A percentile compares a stretch with the other conserved stretches of the same genome.
phyloP scores from a whole-genome alignment of 2,113 vertebrate species.

The Apeltes quadracus region DNA sequence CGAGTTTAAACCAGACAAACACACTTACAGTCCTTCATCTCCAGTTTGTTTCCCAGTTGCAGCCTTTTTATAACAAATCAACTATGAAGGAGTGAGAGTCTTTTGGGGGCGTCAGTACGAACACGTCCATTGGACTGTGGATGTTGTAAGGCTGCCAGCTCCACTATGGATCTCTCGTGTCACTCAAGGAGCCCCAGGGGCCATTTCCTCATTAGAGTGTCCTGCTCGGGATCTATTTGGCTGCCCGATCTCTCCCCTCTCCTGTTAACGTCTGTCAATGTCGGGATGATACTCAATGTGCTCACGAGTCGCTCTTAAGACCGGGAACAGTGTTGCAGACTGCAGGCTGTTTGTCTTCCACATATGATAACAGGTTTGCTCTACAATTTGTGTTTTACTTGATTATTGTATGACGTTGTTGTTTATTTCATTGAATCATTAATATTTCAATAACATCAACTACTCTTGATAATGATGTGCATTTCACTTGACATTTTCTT shows the following conservation, averaged over 20 bases:
- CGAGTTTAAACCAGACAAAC: constrained; percentile 24
- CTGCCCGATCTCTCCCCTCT: constrained; percentile 38
- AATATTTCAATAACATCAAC: background rate
- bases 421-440: background rate
- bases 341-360: too few relatives aligned
- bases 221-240: constrained; percentile 37
- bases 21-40: constrained; percentile 22
- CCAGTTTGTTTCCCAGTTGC: constrained; percentile 9
- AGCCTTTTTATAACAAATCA: constrained; percentile 26
- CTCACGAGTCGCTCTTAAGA: constrained; percentile 1
- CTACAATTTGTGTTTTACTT: background rate
- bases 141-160: constrained; percentile 35
- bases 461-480: background rate
- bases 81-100: constrained; percentile 5
- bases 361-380: background rate
- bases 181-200: constrained; percentile 31
- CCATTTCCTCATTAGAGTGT: constrained; percentile 43
- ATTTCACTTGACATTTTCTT: background rate
- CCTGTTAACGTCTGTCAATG: constrained; percentile 25
- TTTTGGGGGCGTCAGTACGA: constrained; percentile 33
- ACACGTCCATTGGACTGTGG: constrained; percentile 29
- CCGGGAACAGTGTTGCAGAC: background rate
- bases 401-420: background rate
- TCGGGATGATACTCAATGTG: background rate
- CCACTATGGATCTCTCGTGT: constrained; percentile 44